These are phyloP conservation scores for Dissostichus mawsoni DNA, from an alignment of 2,113 vertebrate species.

Conservation along the genomic window DNA sequence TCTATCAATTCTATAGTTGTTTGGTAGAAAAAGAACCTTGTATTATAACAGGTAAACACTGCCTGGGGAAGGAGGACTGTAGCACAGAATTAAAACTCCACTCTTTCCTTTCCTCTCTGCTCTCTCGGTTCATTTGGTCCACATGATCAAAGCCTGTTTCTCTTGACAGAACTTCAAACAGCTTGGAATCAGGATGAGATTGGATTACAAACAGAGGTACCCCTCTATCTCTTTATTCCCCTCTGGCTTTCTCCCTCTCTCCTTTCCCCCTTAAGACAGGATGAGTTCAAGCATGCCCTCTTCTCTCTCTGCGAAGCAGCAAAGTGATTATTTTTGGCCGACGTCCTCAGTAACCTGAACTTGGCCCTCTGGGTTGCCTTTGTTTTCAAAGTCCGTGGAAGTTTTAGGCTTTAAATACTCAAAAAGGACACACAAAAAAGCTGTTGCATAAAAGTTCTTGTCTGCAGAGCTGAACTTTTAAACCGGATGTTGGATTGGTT, in stretches of 20 bases:
- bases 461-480: constrained; percentile 39
- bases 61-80: constrained; percentile 2
- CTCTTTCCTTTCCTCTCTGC: constrained; percentile 36
- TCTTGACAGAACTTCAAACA: constrained; percentile 86
- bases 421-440: constrained; percentile 36
- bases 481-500: constrained; percentile 36
- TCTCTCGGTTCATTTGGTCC: constrained; percentile 79
- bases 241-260: constrained; percentile 1
- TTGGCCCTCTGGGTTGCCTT: constrained; percentile 43
- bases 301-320: constrained; percentile 50
- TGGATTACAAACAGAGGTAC: constrained; percentile 77
- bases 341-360: constrained; percentile 54
- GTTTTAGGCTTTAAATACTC: constrained; percentile 47
- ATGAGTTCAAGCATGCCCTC: constrained; percentile 53
- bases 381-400: constrained; percentile 44
- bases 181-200: constrained; percentile 78
- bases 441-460: constrained; percentile 4
- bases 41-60: neutral
- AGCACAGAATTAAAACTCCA: constrained; percentile 36
- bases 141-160: constrained; percentile 82
- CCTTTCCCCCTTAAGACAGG: constrained; percentile 29
- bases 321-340: constrained; percentile 70
- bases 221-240: constrained; percentile 51
- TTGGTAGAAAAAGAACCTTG: neutral
- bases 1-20: neutral